Percentiles rank a stretch among this genome's conserved stretches.
Conservation (phyloP, 53 echinoderm and acorn worm genomes). For the Luidia sarsii region DNA sequence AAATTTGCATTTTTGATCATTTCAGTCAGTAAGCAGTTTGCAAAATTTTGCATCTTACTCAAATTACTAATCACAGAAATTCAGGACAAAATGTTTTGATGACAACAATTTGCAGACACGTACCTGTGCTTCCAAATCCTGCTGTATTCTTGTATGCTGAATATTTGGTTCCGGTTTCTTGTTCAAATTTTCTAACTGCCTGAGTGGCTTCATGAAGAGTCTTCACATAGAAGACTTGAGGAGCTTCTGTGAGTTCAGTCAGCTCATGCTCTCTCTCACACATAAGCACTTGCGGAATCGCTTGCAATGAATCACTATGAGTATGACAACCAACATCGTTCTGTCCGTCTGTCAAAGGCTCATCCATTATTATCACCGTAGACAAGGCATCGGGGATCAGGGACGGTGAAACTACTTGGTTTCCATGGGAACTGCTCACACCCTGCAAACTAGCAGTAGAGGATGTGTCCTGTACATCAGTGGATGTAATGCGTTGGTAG, state of each 20-base stretch:
- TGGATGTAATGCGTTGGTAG: not conserved
- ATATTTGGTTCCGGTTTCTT: conserved; percentile 35
- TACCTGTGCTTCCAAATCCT: conserved; percentile 41
- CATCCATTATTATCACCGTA: not conserved
- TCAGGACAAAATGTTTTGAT: too few relatives aligned
- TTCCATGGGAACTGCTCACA: conserved; percentile 11
- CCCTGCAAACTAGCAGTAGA: not conserved
- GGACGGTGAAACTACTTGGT: conserved; percentile 1
- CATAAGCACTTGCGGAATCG: not conserved
- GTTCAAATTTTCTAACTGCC: conserved; percentile 20
- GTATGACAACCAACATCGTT: too few relatives aligned
- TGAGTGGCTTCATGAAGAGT: conserved; percentile 11
- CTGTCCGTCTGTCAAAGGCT: not conserved
- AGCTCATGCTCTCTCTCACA: too few relatives aligned
- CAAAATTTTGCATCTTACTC: too few relatives aligned
- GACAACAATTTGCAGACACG: too few relatives aligned
- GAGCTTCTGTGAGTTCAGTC: too few relatives aligned
- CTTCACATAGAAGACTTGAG: conserved; percentile 25
- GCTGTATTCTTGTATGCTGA: conserved; percentile 23
- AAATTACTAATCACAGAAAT: too few relatives aligned
- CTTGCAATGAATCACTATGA: too few relatives aligned
- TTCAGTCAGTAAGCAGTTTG: too few relatives aligned
- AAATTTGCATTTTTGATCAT: too few relatives aligned
- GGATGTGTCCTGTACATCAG: not conserved
- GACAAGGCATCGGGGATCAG: not conserved